phyloP scores from a whole-genome alignment of 2,797 vertebrate genomes.

The Selene dorsalis region DNA sequence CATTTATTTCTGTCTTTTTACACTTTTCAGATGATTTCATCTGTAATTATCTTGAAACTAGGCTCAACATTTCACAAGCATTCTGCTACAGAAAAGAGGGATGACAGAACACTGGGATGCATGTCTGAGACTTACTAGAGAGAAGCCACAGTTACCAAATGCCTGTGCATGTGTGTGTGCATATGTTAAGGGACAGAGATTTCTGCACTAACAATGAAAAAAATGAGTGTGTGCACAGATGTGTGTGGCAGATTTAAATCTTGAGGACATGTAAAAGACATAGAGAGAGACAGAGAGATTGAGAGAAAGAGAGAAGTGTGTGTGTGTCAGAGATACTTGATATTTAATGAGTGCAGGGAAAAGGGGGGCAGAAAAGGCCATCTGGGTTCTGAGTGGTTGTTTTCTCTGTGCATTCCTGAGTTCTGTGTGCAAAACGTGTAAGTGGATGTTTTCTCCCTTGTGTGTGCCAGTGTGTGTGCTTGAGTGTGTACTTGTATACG shows the following conservation, averaged over 20 bases:
- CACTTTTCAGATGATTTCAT: slow-evolving; percentile 63
- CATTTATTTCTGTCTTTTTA: slow-evolving; percentile 55
- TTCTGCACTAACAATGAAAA: slow-evolving; percentile 24
- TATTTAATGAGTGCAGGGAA: slow-evolving; percentile 74
- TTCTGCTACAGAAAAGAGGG: slow-evolving; percentile 32
- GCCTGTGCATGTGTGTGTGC: background rate
- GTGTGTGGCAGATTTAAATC: slow-evolving; percentile 45
- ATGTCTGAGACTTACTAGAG: slow-evolving; percentile 34
- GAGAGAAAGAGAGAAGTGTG: no score
- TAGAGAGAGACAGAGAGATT: no score
- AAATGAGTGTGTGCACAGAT: slow-evolving; percentile 8
- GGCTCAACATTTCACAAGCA: slow-evolving; percentile 42
- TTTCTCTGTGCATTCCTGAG: slow-evolving; percentile 50
- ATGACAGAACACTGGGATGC: slow-evolving; percentile 4
- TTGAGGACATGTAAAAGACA: slow-evolving; percentile 48
- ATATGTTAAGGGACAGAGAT: slow-evolving; percentile 32
- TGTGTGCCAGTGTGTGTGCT: slow-evolving; percentile 8
- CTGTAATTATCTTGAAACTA: slow-evolving; percentile 64
- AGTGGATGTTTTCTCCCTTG: slow-evolving; percentile 17
- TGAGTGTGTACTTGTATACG: background rate
- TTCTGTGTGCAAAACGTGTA: slow-evolving; percentile 36
- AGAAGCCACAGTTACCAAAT: slow-evolving; percentile 10
- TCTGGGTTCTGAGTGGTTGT: slow-evolving; percentile 58
- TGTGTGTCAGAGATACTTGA: slow-evolving; percentile 59
- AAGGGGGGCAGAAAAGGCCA: slow-evolving; percentile 58